A percentile compares a stretch with the other conserved stretches of the same genome.
phyloP scores from a whole-genome alignment of 2,113 vertebrate species.

The Gulo gulo region DNA sequence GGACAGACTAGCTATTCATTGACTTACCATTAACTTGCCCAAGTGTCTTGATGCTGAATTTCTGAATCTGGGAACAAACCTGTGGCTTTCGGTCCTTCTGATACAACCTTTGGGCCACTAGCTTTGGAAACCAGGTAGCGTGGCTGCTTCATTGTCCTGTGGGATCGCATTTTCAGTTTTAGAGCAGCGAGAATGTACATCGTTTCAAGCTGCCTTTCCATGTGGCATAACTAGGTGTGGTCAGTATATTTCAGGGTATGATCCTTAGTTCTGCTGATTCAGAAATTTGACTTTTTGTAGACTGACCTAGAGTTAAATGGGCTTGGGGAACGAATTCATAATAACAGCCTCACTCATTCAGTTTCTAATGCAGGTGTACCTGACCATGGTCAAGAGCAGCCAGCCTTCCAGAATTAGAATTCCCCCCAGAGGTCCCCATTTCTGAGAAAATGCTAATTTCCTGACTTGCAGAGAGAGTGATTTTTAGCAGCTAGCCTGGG shows the following conservation, averaged over 20 bases:
- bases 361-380: neutral
- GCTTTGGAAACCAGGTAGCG: neutral
- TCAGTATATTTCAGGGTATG: neutral
- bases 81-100: neutral
- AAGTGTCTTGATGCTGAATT: neutral
- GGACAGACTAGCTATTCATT: neutral
- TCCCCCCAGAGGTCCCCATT: fast-evolving
- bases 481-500: neutral
- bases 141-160: neutral
- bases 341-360: neutral
- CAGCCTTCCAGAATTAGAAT: neutral
- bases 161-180: neutral
- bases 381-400: neutral
- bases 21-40: neutral
- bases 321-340: neutral
- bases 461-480: neutral
- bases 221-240: neutral
- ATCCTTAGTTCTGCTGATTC: neutral
- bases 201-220: neutral
- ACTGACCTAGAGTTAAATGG: neutral
- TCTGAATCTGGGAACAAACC: neutral
- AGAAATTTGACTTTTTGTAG: neutral
- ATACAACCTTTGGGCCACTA: neutral
- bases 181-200: neutral
- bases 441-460: neutral